phyloP scores from a whole-genome alignment of 2,888 invertebrate genomes.

The Watsonalla binaria region DNA sequence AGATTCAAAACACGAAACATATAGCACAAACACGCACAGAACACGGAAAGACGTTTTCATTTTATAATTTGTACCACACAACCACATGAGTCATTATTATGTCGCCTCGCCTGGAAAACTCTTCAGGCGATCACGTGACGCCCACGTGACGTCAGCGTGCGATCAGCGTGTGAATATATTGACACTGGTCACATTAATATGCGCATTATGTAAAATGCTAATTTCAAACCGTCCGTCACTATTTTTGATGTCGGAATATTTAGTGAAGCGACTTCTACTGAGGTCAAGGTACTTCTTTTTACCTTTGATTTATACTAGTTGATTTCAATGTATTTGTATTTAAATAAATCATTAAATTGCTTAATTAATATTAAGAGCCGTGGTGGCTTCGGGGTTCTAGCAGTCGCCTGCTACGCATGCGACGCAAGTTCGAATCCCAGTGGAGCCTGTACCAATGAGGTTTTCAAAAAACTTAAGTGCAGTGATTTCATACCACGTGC shows the following conservation, averaged over 20 bases:
- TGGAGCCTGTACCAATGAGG: no score
- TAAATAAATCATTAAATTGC: no score
- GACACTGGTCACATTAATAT: constrained; percentile 30
- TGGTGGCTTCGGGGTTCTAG: no score
- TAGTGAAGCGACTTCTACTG: background rate
- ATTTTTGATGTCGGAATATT: constrained; percentile 5
- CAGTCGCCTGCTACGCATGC: no score
- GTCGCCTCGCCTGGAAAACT: constrained; percentile 55
- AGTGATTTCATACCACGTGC: no score
- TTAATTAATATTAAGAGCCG: no score
- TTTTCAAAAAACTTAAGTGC: no score
- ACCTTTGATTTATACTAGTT: background rate
- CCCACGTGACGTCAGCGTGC: constrained; percentile 38
- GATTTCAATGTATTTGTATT: background rate
- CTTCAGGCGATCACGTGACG: constrained; percentile 50
- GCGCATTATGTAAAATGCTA: constrained; percentile 25
- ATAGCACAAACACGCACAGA: background rate
- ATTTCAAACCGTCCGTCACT: constrained; percentile 12
- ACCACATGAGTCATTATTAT: constrained; percentile 42
- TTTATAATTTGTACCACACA: constrained; percentile 23
- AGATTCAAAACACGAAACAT: no score
- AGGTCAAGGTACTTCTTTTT: background rate
- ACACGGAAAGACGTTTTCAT: background rate
- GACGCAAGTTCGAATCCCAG: no score
- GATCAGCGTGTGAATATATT: constrained; percentile 27